Percentiles rank a stretch among this genome's conserved stretches.
Evolutionary conservation across 2,113 vertebrate species (phyloP).

Genomic region (Mastomys coucha): DNA sequence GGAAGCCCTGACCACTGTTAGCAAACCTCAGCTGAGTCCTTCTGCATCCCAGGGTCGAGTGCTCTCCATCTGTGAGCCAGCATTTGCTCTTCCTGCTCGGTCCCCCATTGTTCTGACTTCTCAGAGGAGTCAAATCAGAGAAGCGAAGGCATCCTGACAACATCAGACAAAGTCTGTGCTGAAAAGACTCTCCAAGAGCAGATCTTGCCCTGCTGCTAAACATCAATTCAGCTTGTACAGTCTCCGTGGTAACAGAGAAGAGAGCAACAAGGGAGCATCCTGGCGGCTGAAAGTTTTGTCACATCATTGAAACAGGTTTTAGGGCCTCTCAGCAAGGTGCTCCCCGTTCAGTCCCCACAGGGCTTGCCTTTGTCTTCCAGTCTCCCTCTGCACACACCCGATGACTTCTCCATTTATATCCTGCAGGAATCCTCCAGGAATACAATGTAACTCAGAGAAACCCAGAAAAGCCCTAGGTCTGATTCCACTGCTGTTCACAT

Average conservation of each 20-base stretch:
- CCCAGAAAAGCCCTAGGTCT: constrained; percentile 67
- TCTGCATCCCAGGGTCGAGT: not conserved
- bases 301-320: constrained; percentile 70
- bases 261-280: constrained; percentile 55
- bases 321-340: constrained; percentile 60
- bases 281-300: constrained; percentile 56
- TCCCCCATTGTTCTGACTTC: not conserved
- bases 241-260: constrained; percentile 71
- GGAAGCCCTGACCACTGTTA: not conserved
- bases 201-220: constrained; percentile 63
- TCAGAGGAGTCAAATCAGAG: constrained; percentile 31
- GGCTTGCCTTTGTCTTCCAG: constrained; percentile 63
- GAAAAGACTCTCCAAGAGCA: constrained; percentile 61
- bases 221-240: constrained; percentile 74
- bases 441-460: constrained; percentile 63
- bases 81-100: not conserved
- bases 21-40: not conserved
- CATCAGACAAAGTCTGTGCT: constrained; percentile 44
- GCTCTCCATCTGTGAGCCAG: not conserved
- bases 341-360: constrained; percentile 52
- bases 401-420: constrained; percentile 30
- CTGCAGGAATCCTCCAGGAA: constrained; percentile 59
- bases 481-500: constrained; percentile 59
- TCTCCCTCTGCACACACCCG: constrained; percentile 65
- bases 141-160: constrained; percentile 35